Base-by-base conservation (phyloP, 2,797 vertebrate genomes). In the Anabacerthia variegaticeps region DNA sequence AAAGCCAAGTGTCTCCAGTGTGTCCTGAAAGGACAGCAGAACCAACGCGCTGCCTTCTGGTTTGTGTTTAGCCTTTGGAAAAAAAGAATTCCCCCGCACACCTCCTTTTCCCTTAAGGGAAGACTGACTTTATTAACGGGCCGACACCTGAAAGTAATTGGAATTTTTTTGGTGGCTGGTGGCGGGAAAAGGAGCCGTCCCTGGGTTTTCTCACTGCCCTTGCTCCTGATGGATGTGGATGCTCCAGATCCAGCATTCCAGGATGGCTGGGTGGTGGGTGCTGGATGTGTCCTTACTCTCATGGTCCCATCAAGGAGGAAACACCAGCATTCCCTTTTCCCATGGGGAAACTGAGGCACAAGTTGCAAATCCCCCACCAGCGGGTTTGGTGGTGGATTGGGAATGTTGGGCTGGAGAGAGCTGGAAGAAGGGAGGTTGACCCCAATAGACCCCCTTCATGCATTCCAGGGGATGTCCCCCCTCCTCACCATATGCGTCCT, bases 131-230 rank as follows among this genome's bases (percentile, higher is more conserved):
- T 93, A 97, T 97, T 89, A 93, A 97, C 71, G 20, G 67, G 73
- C 71, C 82, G 12, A 91, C 97, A 97, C 97, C 97, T 97, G 97
- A 97, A 96, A 97, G 96, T 55, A 95, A 97, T 96, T 51, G 94
- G 94, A 48, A 3, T 78, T 54, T 90, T 73, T 72, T 12, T 67
- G 69, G 75, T 54, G 78, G 46, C 11, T 74, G 63, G 36, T 63
- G 61, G 44, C 13, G 23, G 77, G 58, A 86, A 62, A 85, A 92
- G 89, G 89, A 87, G 36, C 76, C 1, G 1, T 23, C 4, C 77
- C 52, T 54, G 69, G 74, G 0, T 20, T 67, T 62, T 32, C 54
- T 37, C 39, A 2, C 39, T 3, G 79, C 65, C 76, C 22, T 0
- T 1, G 36, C n/a, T 27, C 8, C 56, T 32, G 52, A 1, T 6